These are phyloP conservation scores for Acrocephalus scirpaceus DNA, from an alignment of 2,797 vertebrate genomes.

Conservation along the genomic window DNA sequence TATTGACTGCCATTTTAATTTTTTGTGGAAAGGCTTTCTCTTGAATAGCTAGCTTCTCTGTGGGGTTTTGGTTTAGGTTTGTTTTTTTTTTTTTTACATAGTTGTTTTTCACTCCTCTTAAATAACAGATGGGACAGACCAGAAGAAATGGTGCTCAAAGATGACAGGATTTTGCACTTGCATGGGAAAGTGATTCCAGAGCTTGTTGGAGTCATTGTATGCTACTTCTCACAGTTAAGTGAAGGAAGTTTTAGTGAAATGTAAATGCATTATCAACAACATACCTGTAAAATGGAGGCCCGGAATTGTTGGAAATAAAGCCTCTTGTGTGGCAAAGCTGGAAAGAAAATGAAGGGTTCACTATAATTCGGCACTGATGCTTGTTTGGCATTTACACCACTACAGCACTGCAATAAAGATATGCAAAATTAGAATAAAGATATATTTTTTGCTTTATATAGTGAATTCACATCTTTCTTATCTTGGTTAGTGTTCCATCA, in stretches of 20 bases:
- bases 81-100: background rate
- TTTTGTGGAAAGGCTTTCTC: background rate
- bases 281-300: background rate
- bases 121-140: background rate
- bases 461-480: background rate
- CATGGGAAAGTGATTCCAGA: background rate
- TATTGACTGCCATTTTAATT: background rate
- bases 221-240: background rate
- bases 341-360: background rate
- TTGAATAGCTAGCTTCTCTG: background rate
- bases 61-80: too few relatives aligned
- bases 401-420: too few relatives aligned
- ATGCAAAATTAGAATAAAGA: too few relatives aligned
- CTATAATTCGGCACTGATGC: background rate
- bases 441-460: too few relatives aligned
- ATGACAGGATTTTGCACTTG: background rate
- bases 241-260: background rate
- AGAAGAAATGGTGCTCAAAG: background rate
- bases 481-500: background rate
- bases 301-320: background rate
- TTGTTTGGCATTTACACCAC: background rate
- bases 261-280: background rate
- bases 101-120: background rate
- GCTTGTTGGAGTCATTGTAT: background rate
- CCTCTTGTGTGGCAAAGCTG: background rate